phyloP scores from a whole-genome alignment of 2,113 vertebrate genomes.

The Salvelinus alpinus region DNA sequence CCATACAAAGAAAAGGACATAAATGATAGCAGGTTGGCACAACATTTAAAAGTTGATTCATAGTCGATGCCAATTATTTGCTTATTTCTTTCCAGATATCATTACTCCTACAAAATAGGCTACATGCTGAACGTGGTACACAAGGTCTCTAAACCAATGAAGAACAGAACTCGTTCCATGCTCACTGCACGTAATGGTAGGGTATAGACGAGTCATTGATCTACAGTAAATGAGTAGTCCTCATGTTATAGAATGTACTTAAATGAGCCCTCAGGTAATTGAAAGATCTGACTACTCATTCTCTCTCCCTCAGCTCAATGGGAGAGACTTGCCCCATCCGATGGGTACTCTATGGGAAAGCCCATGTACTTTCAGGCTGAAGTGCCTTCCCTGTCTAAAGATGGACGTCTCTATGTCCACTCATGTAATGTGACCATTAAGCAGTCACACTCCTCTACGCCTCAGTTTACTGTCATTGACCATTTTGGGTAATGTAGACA shows the following conservation, averaged over 20 bases:
- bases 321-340: constrained; percentile 47
- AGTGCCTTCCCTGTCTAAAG: constrained; percentile 18
- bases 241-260: too few species aligned
- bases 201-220: too few species aligned
- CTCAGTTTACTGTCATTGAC: constrained; percentile 57
- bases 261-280: not conserved
- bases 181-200: constrained; percentile 68
- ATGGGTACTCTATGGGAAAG: constrained; percentile 52
- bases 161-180: constrained; percentile 37
- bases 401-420: constrained; percentile 62
- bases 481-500: constrained; percentile 67
- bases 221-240: too few species aligned
- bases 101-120: constrained; percentile 70
- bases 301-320: constrained; percentile 55
- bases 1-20: too few species aligned
- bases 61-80: not conserved
- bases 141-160: constrained; percentile 53
- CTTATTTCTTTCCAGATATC: constrained; percentile 54
- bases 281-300: not conserved
- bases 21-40: not conserved
- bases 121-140: constrained; percentile 50
- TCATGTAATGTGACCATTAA: constrained; percentile 58
- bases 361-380: constrained; percentile 69
- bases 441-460: constrained; percentile 43
- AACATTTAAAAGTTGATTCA: not conserved